These are phyloP conservation scores for Chionodraco myersi DNA, from an alignment of 2,113 vertebrate genomes.

Conservation along the genomic window DNA sequence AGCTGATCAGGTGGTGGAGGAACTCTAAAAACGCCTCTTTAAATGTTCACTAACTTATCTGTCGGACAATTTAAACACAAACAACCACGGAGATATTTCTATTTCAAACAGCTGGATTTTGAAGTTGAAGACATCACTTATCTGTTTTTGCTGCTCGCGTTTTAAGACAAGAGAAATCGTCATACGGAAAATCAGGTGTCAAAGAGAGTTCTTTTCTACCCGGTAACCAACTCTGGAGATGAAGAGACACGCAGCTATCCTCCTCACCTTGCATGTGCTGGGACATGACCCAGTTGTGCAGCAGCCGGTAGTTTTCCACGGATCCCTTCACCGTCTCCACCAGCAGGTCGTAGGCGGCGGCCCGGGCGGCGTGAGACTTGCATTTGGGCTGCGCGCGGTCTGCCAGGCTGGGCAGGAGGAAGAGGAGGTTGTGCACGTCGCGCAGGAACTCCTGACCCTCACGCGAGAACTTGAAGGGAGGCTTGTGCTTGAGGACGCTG, in stretches of 20 bases:
- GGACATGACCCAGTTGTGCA: conserved; percentile 99
- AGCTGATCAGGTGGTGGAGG: not conserved
- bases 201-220: not conserved
- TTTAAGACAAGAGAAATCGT: too few relatives aligned
- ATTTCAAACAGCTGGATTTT: not conserved
- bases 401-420: conserved; percentile 95
- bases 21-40: not conserved
- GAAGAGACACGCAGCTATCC: too few relatives aligned
- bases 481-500: conserved; percentile 98
- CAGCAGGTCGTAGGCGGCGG: conserved; percentile 96
- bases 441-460: conserved; percentile 99
- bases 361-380: conserved; percentile 96
- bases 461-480: conserved; percentile 97
- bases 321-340: conserved; percentile 98
- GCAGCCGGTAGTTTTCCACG: conserved; percentile 97
- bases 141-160: too few relatives aligned
- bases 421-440: conserved; percentile 96
- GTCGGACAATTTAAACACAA: too few relatives aligned
- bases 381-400: conserved; percentile 97
- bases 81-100: too few relatives aligned
- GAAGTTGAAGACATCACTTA: too few relatives aligned
- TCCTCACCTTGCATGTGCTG: conserved; percentile 99
- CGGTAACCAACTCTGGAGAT: not conserved
- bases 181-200: too few relatives aligned
- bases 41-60: too few relatives aligned